Base-by-base conservation (phyloP, 2,888 invertebrate species). In the Oligia strigilis region DNA sequence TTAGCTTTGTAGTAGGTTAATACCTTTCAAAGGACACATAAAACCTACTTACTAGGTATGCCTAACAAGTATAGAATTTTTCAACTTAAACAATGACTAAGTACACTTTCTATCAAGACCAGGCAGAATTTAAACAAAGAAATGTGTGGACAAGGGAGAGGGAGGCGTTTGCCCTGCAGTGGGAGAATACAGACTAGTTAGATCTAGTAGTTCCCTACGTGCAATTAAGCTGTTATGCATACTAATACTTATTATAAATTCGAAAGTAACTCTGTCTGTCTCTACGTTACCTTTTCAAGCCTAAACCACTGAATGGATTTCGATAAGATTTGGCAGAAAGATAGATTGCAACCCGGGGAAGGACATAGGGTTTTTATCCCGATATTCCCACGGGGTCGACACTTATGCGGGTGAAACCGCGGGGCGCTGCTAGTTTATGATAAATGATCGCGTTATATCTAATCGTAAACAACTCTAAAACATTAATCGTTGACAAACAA, bases 401-500 rank as follows among this genome's bases (percentile, higher is more conserved):
- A 40, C 40, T 4, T 4, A 40, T 40, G 40, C 40, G 4, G 40
- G 40, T 40, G 40, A 40, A 4, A 40, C 5, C 40, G 40, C 40
- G 40, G 5, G 4, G 40, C 40, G 40, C 40, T 40, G 40, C 40
- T 40, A 43, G 43, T 9, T n/a, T 72, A 43, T 29, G n/a, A 46
- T 46, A 73, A 55, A 64, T 13, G 2, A 43, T 60, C 43, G 70
- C 14, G 11, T 23, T 13, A 65, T 66, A 60, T 60, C 14, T 55
- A 58, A 43, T 66, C 49, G n/a, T 13, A 40, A 76, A 43, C 11
- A 9, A 60, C 11, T 46, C 36, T 36, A 58, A 67, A 40, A 58
- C 6, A 46, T 81, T 23, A 67, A 72, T 9, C 29, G 14, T 64
- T 19, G 8, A 52, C 43, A 69, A 67, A 67, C n/a, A 46, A 79